phyloP scores from a whole-genome alignment of 1,140 invertebrate genomes.

The Trypoxylus dichotomus region DNA sequence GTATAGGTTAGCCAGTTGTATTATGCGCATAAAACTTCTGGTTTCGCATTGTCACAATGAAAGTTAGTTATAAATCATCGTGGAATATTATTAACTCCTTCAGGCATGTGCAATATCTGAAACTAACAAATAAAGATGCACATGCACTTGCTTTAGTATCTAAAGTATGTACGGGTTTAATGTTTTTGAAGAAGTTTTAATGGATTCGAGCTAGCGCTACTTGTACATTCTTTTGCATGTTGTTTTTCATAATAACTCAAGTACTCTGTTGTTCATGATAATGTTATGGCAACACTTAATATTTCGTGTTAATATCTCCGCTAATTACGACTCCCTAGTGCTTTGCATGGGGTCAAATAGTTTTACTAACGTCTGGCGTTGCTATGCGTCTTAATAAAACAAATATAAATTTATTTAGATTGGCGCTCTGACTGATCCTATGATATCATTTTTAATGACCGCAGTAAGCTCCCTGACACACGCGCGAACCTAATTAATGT shows the following conservation, averaged over 20 bases:
- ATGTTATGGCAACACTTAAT: not conserved
- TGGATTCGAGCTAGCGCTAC: not conserved
- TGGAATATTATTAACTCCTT: no score
- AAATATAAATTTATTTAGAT: slow-evolving; percentile 9
- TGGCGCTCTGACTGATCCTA: not conserved
- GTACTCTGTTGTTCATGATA: slow-evolving; percentile 5
- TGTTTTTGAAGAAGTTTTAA: not conserved
- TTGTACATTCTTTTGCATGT: not conserved
- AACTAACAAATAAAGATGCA: not conserved
- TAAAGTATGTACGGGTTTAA: not conserved
- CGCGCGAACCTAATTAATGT: not conserved
- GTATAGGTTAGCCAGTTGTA: no score
- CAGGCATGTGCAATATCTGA: no score
- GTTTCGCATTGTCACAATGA: no score
- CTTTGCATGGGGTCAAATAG: slow-evolving; percentile 9
- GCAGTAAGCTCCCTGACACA: not conserved
- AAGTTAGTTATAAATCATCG: no score
- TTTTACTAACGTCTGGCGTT: not conserved
- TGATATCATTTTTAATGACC: slow-evolving; percentile 13
- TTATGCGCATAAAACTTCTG: no score
- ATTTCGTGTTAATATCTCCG: slow-evolving; percentile 21
- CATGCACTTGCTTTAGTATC: not conserved
- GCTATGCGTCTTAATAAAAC: not conserved
- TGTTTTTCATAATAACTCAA: slow-evolving; percentile 1
- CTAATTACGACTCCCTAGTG: slow-evolving; percentile 1